Base-by-base conservation (phyloP, 2,888 invertebrate genomes). In the Pomacea canaliculata region DNA sequence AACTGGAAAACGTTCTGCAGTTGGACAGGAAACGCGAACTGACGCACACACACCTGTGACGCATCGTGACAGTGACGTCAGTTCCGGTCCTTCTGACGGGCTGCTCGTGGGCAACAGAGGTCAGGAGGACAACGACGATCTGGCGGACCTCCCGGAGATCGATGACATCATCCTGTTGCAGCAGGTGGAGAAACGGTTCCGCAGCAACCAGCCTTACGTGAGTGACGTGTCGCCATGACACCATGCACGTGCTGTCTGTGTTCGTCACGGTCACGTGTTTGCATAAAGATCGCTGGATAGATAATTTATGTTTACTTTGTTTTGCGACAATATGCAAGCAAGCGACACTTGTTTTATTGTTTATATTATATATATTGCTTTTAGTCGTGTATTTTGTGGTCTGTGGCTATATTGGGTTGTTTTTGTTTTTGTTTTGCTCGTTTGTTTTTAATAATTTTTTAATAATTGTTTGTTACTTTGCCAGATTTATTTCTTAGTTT, bases 121-220 rank as follows among this genome's bases (percentile, higher is more conserved):
- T 10, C 37, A 18, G 67, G 5, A 27, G 56, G 2, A 3, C 12
- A 49, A 69, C 13, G 70, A 75, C 12, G 77, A 77, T 27, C 59
- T 77, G 1, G 51, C 77, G 7, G 46, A 48, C 19, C 70, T 77
- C 23, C 73, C 73, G 60, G 66, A 65, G 18, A 23, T 73, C 13
- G 77, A 77, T n/a, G 65, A 77, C 51, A 70, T 66, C 1, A 68
- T 73, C 46, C 62, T 77, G 56, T 23, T 77, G 70, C 62, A 70
- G 18, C 49, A 69, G 16, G 37, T 77, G 16, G 18, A 62, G 66
- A 60, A 18, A 4, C 70, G 77, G 9, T 77, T 70, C 59, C 19
- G 65, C 13, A 46, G 70, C 19, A 48, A 66, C 8, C 62, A 66
- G 23, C 71, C 68, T 23, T 77, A 77, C 59, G 77, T 77, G 46